Conservation (phyloP, 1,140 invertebrate genomes). For the Chironomus tepperi region DNA sequence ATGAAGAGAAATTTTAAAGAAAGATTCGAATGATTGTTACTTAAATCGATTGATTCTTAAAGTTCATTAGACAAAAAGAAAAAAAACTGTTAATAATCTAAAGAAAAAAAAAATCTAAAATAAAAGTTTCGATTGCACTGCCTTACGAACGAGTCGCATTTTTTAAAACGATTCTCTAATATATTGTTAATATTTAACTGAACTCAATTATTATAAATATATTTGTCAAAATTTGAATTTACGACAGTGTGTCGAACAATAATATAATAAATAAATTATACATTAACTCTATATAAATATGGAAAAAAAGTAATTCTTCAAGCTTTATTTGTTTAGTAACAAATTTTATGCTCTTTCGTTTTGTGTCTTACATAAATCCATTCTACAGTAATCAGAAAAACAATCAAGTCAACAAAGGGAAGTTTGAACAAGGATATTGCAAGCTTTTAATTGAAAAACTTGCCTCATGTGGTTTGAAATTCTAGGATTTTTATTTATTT, state of each 20-base stretch:
- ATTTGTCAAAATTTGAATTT: not conserved
- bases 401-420: too few relatives aligned
- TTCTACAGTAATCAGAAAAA: too few relatives aligned
- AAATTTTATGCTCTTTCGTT: too few relatives aligned
- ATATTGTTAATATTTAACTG: conserved; percentile 8
- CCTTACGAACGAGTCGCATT: conserved; percentile 11
- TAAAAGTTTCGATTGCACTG: conserved; percentile 2
- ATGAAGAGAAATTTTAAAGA: not conserved
- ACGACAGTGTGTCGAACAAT: not conserved
- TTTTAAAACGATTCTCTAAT: not conserved
- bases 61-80: not conserved
- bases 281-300: too few relatives aligned
- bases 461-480: too few relatives aligned
- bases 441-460: too few relatives aligned
- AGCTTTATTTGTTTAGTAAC: too few relatives aligned
- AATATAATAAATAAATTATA: too few relatives aligned
- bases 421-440: too few relatives aligned
- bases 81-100: conserved; percentile 3
- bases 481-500: too few relatives aligned
- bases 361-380: too few relatives aligned
- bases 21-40: not conserved
- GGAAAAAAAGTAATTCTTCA: too few relatives aligned
- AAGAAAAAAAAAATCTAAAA: not conserved
- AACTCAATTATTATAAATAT: not conserved
- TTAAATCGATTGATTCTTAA: not conserved